Conservation (phyloP, 2,113 vertebrate genomes). For the Gymnarchus niloticus region DNA sequence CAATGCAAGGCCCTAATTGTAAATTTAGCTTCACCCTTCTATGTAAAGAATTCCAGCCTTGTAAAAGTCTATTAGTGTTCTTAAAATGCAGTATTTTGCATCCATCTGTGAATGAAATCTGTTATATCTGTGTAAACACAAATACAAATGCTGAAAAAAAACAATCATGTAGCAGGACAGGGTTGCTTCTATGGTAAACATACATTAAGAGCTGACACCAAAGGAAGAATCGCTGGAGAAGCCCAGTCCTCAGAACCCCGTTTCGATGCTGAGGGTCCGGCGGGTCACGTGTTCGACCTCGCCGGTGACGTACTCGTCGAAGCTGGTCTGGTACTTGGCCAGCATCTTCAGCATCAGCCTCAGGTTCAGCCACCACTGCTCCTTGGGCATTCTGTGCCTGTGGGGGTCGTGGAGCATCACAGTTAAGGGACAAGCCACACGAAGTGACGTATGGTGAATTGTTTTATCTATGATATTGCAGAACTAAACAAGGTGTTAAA, state of each 20-base stretch:
- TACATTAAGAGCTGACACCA: too few relatives aligned
- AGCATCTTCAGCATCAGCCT: slow-evolving; percentile 76
- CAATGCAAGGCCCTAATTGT: neutral
- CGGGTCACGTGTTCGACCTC: slow-evolving; percentile 71
- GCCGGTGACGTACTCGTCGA: slow-evolving; percentile 69
- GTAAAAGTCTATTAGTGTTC: neutral
- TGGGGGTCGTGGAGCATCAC: fast-evolving
- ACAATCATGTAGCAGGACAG: neutral
- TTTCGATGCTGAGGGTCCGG: slow-evolving; percentile 69
- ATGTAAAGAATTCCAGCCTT: neutral
- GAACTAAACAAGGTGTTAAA: neutral
- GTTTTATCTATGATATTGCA: neutral
- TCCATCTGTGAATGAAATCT: neutral
- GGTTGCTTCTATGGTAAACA: too few relatives aligned
- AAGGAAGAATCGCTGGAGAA: too few relatives aligned
- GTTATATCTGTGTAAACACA: neutral
- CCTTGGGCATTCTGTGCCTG: slow-evolving; percentile 71
- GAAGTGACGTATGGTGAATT: neutral
- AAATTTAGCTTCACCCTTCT: neutral
- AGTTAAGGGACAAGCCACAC: neutral
- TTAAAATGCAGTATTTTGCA: neutral
- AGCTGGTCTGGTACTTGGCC: slow-evolving; percentile 73
- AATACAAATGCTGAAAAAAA: neutral
- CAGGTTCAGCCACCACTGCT: slow-evolving; percentile 76
- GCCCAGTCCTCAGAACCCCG: slow-evolving; percentile 60